Evolutionary conservation across 2,113 vertebrate genomes (phyloP), one percentile per base, ranked within the genome.

Genomic region (Sorex araneus): DNA sequence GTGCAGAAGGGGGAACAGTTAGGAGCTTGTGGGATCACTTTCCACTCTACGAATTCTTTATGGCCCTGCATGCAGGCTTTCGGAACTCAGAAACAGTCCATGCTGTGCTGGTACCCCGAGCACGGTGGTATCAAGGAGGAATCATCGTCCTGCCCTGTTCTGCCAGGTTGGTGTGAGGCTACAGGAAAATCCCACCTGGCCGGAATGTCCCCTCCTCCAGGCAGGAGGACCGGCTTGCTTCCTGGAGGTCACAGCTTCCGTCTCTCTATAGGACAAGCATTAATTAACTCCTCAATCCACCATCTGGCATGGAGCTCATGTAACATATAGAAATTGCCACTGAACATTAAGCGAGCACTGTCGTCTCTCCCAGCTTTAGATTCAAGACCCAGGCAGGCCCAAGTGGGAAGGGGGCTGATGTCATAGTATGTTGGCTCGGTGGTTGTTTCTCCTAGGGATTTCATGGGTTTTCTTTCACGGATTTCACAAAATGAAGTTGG

Each of bases 221-320:
- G 8, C 34, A 66, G 32, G 79, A 32, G 30, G 0, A 7, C 16
- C 3, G 8, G 6, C 27, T 34, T 79, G 3, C 4, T 18, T 4
- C 1, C 79, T 71, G 6, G 79, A 77, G 47, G 36, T 50, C 19
- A 3, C 19, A 4, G 30, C 36, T 47, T 28, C 21, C 12, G 16
- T 18, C 40, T 69, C 75, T 85, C 2, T 60, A 13, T 57, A 3
- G 85, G 79, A 92, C 67, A n/a, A 76, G 6, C 60, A 85, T 91
- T 90, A 54, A 94, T 64, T 86, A 50, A 96, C 82, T 91, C 92
- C 66, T 34, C 76, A 73, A 8, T 67, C 80, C 2, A 0, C 71
- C 89, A 94, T 80, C 76, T 89, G 79, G 87, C 45, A n/a, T 30
- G 57, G 71, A 79, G 83, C 67, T 93, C 91, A 91, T 71, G 90